phyloP scores from a whole-genome alignment of 2,888 invertebrate species.

The Parelbella ahira region DNA sequence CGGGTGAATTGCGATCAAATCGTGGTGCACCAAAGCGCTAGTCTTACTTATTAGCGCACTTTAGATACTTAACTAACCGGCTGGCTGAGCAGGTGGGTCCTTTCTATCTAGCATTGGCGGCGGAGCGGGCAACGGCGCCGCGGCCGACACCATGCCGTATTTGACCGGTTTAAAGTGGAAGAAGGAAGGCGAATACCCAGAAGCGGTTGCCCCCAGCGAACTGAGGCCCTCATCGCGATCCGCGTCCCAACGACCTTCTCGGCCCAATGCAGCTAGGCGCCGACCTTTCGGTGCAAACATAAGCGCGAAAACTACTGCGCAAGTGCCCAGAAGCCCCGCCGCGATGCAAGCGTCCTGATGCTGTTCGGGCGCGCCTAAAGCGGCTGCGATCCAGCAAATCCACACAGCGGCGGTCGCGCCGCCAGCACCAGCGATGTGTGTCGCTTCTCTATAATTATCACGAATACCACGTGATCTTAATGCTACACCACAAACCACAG shows the following conservation, averaged over 20 bases:
- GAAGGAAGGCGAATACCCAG: conserved; percentile 94
- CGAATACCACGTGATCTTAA: conserved; percentile 92
- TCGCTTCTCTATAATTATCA: conserved; percentile 96
- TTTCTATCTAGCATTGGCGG: conserved; percentile 74
- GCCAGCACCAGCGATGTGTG: conserved; percentile 93
- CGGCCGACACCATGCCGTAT: conserved; percentile 84
- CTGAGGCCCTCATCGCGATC: conserved; percentile 92
- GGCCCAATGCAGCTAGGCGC: conserved; percentile 94
- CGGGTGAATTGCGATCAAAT: conserved; percentile 50
- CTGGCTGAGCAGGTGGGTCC: conserved; percentile 77
- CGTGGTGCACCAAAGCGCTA: conserved; percentile 64
- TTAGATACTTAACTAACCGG: conserved; percentile 81
- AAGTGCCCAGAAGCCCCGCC: conserved; percentile 92
- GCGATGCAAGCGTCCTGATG: conserved; percentile 94
- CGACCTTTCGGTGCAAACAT: conserved; percentile 97
- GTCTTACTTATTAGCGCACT: conserved; percentile 69
- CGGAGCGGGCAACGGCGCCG: conserved; percentile 57
- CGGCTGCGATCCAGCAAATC: conserved; percentile 91
- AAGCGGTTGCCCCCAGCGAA: conserved; percentile 87
- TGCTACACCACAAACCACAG: conserved; percentile 91
- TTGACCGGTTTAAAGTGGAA: conserved; percentile 95
- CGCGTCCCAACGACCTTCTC: conserved; percentile 90
- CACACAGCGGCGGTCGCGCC: conserved; percentile 93
- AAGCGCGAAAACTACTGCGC: conserved; percentile 91
- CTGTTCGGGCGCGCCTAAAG: conserved; percentile 87